These are phyloP conservation scores for Verasper variegatus DNA, from an alignment of 2,113 vertebrate species.

Conservation along the genomic window DNA sequence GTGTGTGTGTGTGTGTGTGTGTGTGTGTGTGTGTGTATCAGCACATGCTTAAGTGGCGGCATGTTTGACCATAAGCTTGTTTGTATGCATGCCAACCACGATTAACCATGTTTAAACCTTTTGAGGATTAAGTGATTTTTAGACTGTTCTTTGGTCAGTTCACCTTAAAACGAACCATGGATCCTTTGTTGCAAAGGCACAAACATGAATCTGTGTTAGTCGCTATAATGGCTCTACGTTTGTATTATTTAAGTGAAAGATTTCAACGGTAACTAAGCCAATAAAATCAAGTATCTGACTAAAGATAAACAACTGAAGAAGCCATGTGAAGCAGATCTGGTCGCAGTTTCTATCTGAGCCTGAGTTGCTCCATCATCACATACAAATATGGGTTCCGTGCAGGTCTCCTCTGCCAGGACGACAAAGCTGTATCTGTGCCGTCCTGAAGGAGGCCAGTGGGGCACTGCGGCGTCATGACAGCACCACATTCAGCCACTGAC, in stretches of 20 bases:
- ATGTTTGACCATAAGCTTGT: slow-evolving; percentile 11
- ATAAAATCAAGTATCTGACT: neutral
- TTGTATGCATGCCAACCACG: slow-evolving; percentile 11
- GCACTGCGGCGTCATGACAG: too few species aligned
- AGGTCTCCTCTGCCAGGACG: slow-evolving; percentile 32
- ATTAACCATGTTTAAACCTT: slow-evolving; percentile 13
- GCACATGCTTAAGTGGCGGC: neutral
- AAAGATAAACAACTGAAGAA: slow-evolving; percentile 1
- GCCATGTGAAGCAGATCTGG: slow-evolving; percentile 8
- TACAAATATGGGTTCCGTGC: slow-evolving; percentile 65
- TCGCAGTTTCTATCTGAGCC: slow-evolving; percentile 19
- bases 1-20: slow-evolving; percentile 5
- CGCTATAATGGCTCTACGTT: neutral
- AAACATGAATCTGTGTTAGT: neutral
- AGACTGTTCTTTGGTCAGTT: neutral
- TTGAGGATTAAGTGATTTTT: slow-evolving; percentile 6
- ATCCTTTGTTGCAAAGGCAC: neutral
- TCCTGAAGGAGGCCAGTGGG: too few species aligned
- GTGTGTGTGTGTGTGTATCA: slow-evolving; percentile 10
- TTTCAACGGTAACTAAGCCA: neutral
- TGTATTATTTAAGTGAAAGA: neutral
- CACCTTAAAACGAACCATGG: slow-evolving; percentile 2
- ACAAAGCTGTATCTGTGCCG: too few species aligned
- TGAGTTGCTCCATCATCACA: slow-evolving; percentile 67
- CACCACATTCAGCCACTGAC: slow-evolving; percentile 21